These are phyloP conservation scores for Thaleichthys pacificus DNA, from an alignment of 2,797 vertebrate genomes.

Conservation along the genomic window DNA sequence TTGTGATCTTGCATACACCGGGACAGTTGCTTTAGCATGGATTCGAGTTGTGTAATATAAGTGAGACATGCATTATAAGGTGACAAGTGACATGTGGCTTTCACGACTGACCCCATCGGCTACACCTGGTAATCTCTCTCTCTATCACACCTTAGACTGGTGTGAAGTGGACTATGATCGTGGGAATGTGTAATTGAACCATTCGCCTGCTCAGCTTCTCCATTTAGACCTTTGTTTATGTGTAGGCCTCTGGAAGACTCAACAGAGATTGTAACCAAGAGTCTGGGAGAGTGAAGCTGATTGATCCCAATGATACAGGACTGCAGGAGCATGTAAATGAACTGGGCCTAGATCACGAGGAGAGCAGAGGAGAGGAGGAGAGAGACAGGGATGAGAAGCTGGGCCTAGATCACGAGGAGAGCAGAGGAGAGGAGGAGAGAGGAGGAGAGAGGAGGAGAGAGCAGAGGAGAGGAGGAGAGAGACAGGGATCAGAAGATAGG, in stretches of 20 bases:
- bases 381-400: neutral
- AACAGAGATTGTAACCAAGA: conserved; percentile 44
- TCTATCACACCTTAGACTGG: neutral
- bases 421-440: neutral
- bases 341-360: conserved; percentile 14
- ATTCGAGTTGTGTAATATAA: neutral
- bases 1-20: too few species aligned
- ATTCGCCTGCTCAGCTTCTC: conserved; percentile 23
- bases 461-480: neutral
- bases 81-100: neutral
- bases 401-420: conserved; percentile 15
- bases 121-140: neutral
- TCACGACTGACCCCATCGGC: neutral
- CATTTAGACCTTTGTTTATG: conserved; percentile 31
- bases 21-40: neutral
- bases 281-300: conserved; percentile 37
- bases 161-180: conserved; percentile 12
- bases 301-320: conserved; percentile 49
- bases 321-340: conserved; percentile 40
- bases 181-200: conserved; percentile 37
- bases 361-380: conserved; percentile 4
- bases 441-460: neutral
- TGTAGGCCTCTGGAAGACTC: conserved; percentile 36
- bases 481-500: neutral
- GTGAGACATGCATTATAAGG: too few species aligned